Evolutionary conservation across 2,888 invertebrate genomes (phyloP).

Genomic region (Dasysyrphus tricinctus): DNA sequence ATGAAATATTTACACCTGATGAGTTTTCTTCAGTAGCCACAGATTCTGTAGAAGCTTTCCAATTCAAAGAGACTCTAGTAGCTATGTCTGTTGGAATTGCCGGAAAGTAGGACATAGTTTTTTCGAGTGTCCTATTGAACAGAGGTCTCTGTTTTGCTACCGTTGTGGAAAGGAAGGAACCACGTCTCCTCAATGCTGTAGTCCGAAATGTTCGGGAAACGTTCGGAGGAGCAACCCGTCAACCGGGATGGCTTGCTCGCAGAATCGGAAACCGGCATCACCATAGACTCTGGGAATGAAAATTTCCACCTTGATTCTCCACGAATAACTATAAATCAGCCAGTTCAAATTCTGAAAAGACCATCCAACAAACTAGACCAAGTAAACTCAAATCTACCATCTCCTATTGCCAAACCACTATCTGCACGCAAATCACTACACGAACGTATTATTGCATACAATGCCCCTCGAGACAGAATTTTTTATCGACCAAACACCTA

Average conservation of each 20-base stretch:
- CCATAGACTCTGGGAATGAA: no score
- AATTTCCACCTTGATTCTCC: no score
- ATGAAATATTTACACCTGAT: no score
- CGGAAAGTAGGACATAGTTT: neutral
- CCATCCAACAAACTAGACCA: neutral
- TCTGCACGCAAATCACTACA: neutral
- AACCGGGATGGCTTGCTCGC: neutral
- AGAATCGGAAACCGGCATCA: neutral
- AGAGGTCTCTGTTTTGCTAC: neutral
- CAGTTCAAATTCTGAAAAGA: no score
- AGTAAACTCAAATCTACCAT: neutral
- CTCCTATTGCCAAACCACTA: no score
- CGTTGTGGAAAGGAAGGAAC: neutral
- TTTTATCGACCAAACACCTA: no score
- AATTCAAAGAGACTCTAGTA: neutral
- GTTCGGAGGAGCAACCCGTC: neutral
- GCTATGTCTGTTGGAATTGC: neutral
- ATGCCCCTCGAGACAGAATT: neutral
- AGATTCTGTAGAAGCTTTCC: no score
- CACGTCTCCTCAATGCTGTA: neutral
- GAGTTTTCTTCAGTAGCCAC: no score
- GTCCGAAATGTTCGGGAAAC: constrained; percentile 8
- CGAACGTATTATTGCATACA: neutral
- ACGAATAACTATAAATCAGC: no score
- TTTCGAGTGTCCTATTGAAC: neutral